phyloP scores from a whole-genome alignment of 2,888 invertebrate genomes.

The Poecilus cupreus region DNA sequence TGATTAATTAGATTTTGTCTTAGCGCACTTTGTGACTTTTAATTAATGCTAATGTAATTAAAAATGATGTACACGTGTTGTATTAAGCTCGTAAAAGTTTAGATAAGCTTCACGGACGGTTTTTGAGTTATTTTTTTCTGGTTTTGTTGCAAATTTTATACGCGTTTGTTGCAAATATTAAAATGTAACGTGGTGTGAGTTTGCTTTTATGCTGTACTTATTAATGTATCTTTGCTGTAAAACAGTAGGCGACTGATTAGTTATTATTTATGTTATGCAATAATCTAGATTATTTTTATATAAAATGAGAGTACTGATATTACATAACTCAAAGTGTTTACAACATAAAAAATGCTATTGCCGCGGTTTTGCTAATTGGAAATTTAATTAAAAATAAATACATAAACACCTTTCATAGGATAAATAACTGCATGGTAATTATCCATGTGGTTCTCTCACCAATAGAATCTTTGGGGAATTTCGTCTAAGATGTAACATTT shows the following conservation, averaged over 20 bases:
- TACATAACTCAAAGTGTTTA: too few relatives aligned
- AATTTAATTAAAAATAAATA: too few relatives aligned
- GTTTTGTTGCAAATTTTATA: background rate
- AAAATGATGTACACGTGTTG: conserved; percentile 57
- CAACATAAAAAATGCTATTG: too few relatives aligned
- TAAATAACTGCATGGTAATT: too few relatives aligned
- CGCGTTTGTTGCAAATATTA: conserved; percentile 14
- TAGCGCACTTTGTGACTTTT: conserved; percentile 46
- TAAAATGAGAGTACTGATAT: background rate
- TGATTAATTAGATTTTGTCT: conserved; percentile 59
- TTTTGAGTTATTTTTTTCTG: background rate
- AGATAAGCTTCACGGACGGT: conserved; percentile 18
- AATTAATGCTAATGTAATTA: conserved; percentile 58
- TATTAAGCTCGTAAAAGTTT: conserved; percentile 49
- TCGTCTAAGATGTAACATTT: too few relatives aligned
- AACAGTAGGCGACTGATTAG: background rate
- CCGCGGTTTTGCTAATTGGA: too few relatives aligned
- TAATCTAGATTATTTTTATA: conserved; percentile 1
- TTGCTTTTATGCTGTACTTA: background rate
- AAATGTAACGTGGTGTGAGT: background rate
- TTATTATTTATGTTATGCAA: background rate
- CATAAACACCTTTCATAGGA: too few relatives aligned
- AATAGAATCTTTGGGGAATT: too few relatives aligned
- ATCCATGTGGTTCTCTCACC: too few relatives aligned
- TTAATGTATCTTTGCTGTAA: conserved; percentile 1